Base-by-base conservation (phyloP, 2,797 vertebrate genomes). In the Cryptoprocta ferox region DNA sequence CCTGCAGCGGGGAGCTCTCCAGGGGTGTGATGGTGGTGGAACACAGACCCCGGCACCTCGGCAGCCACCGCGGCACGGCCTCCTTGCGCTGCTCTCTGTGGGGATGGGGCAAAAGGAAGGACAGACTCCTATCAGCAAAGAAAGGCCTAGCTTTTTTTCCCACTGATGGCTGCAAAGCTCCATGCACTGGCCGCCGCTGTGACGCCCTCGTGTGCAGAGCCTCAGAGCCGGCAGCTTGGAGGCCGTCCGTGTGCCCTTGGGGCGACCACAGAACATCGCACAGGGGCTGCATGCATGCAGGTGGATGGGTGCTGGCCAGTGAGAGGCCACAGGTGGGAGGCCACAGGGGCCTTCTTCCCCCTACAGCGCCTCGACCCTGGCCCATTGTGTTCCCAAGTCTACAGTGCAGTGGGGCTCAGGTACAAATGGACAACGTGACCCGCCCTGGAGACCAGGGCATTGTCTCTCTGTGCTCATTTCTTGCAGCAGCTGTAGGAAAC, bases 391-490 rank as follows among this genome's bases (percentile, higher is more conserved):
- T 1, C 18, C 28, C 2, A 15, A 56, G 66, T 53, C 15, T 71
- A 13, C 1, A 35, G 45, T 24, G 3, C 19, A 3, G 48, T 50
- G 32, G 37, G 50, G 19, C 37, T 39, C 37, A 35, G 5, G 42
- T 32, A 18, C 11, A 12, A n/a, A 9, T 4, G 14, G 75, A 50
- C 50, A 2, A 39, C 18, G 56, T 11, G 65, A 71, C 4, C 28
- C 1, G 50, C 35, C 26, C 1, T 0, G 6, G 0, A 3, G 35
- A 37, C 50, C 68, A 11, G 0, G 8, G 12, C 68, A 9, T 14
- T 24, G 18, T 28, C 61, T 15, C n/a, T 35, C 11, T 12, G 1
- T 24, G 32, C 48, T 26, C n/a, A 10, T 24, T 45, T 9, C 53
- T n/a, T 2, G 21, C 8, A 1, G 37, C 24, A 4, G 53, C 21